Percentiles rank a stretch among this genome's conserved stretches.
Evolutionary conservation across 2,113 vertebrate genomes (phyloP).

Genomic region (Cyanistes caeruleus): DNA sequence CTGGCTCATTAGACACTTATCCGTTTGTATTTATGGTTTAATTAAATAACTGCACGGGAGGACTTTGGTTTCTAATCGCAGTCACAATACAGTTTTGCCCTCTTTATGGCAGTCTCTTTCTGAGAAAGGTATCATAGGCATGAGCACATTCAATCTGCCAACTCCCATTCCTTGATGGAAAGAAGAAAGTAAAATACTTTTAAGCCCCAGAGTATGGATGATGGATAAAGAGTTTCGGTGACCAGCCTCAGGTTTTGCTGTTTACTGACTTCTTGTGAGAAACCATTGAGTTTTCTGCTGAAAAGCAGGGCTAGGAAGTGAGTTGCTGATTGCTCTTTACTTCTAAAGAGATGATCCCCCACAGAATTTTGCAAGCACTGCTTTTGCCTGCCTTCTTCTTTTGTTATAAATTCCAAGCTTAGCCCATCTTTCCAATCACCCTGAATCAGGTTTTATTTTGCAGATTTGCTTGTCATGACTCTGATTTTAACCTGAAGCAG

Average conservation of each 20-base stretch:
- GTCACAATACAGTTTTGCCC: neutral
- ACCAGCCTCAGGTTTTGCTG: neutral
- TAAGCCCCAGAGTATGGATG: rapidly evolving
- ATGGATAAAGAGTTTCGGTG: neutral
- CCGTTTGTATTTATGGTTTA: slow-evolving; percentile 59
- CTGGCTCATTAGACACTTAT: slow-evolving; percentile 57
- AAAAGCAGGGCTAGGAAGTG: neutral
- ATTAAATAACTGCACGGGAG: slow-evolving; percentile 48
- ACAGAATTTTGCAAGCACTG: neutral
- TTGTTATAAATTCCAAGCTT: neutral
- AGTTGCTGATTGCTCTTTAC: neutral
- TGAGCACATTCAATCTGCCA: neutral
- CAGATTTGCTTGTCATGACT: neutral
- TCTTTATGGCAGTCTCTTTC: neutral
- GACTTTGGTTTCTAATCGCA: slow-evolving; percentile 19
- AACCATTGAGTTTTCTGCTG: neutral
- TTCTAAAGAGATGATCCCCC: neutral
- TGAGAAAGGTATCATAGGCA: neutral
- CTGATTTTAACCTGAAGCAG: neutral
- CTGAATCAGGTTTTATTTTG: neutral
- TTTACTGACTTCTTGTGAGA: neutral
- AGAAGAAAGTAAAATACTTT: neutral
- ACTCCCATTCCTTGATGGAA: neutral
- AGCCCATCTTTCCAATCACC: neutral
- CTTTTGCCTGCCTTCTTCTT: neutral